These are phyloP conservation scores for Gobiocypris rarus DNA, from an alignment of 2,113 vertebrate species.

Conservation along the genomic window DNA sequence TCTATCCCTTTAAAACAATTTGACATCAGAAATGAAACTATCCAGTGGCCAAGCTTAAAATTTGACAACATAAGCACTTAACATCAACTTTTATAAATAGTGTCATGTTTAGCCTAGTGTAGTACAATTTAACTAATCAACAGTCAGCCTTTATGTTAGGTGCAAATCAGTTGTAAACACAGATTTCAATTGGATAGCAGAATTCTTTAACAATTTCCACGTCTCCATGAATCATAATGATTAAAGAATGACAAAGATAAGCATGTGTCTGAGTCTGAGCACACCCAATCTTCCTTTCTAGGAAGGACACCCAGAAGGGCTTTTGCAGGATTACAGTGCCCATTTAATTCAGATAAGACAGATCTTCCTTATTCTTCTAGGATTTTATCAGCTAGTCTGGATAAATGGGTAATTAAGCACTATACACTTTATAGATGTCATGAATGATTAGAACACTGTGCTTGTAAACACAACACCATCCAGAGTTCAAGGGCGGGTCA, in stretches of 20 bases:
- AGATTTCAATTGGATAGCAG: not conserved
- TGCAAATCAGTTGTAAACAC: not conserved
- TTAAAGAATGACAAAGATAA: not conserved
- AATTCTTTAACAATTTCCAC: not conserved
- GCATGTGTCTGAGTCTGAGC: not conserved
- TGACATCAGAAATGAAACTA: not conserved
- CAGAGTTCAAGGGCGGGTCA: conserved; percentile 37
- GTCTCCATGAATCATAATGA: not conserved
- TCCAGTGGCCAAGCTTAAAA: not conserved
- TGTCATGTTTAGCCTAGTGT: not conserved
- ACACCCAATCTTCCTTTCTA: not conserved
- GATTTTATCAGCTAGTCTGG: conserved; percentile 10
- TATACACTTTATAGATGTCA: not conserved
- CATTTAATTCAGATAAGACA: conserved; percentile 1
- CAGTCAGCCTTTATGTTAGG: too few species aligned
- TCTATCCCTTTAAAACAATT: not conserved
- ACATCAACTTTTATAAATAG: not conserved
- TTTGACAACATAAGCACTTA: not conserved
- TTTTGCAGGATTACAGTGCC: conserved; percentile 12
- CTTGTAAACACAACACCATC: not conserved
- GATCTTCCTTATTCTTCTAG: conserved; percentile 18
- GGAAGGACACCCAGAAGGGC: conserved; percentile 6
- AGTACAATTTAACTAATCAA: not conserved
- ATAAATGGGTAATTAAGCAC: conserved; percentile 26
- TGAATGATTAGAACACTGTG: not conserved